Evolutionary conservation across 2,113 vertebrate species (phyloP).

Genomic region (Neodon shergylaensis): DNA sequence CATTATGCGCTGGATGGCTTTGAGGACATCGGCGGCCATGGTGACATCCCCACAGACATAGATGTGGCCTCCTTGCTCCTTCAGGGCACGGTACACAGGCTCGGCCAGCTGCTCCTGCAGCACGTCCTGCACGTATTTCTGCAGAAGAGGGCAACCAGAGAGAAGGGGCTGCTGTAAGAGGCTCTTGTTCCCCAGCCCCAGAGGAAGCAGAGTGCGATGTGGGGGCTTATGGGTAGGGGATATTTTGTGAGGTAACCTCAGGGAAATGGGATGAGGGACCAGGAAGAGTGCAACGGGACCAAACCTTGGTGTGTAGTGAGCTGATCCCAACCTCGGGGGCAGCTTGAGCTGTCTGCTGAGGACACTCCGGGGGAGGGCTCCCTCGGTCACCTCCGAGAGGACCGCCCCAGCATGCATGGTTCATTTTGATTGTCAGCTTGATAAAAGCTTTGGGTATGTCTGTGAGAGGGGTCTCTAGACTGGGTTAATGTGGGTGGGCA

Average conservation of each 20-base stretch:
- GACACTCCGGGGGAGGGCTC: neutral
- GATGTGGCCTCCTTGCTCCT: slow-evolving; percentile 95
- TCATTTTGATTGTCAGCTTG: neutral
- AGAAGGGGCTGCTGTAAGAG: fast-evolving
- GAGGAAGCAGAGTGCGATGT: neutral
- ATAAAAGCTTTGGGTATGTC: neutral
- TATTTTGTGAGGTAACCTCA: neutral
- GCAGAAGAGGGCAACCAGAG: slow-evolving; percentile 3
- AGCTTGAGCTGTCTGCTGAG: neutral
- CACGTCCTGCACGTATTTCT: slow-evolving; percentile 99
- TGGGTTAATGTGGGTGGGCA: neutral
- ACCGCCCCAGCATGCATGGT: fast-evolving
- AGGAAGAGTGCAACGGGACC: neutral
- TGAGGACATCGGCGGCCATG: slow-evolving; percentile 98
- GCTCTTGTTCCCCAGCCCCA: fast-evolving
- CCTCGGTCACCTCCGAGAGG: neutral
- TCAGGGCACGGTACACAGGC: slow-evolving; percentile 91
- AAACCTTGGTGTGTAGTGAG: fast-evolving
- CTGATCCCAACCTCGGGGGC: neutral
- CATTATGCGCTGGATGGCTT: slow-evolving; percentile 94
- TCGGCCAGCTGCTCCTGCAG: slow-evolving; percentile 95
- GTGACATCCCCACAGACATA: slow-evolving; percentile 98
- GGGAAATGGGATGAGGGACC: neutral
- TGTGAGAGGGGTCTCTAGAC: neutral
- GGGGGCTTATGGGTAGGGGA: neutral